A percentile compares a stretch with the other conserved stretches of the same genome.
These are phyloP conservation scores for Araneus ventricosus DNA, from an alignment of 1,140 invertebrate species.

Conservation along the genomic window DNA sequence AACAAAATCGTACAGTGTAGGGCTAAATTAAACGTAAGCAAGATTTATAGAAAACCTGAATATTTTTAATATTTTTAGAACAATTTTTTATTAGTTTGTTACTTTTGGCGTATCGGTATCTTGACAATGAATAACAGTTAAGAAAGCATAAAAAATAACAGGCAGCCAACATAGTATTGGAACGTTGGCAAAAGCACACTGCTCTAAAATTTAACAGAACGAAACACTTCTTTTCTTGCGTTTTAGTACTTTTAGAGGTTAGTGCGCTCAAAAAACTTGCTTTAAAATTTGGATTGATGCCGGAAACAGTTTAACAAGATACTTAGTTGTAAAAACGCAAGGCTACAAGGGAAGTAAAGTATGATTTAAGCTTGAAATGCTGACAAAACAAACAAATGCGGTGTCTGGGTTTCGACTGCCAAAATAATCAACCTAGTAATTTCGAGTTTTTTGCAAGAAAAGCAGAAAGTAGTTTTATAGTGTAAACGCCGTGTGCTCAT, in stretches of 20 bases:
- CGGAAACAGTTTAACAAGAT: constrained; percentile 34
- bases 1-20: no score
- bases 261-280: background rate
- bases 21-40: no score
- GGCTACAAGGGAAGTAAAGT: background rate
- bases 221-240: background rate
- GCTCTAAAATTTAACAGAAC: background rate
- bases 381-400: constrained; percentile 31
- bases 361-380: constrained; percentile 25
- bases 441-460: background rate
- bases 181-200: background rate
- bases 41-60: no score
- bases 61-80: no score
- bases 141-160: background rate
- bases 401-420: background rate
- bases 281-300: constrained; percentile 37
- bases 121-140: no score
- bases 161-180: background rate
- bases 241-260: background rate
- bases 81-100: no score
- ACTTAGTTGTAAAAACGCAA: constrained; percentile 43
- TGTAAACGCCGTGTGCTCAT: background rate
- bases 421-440: background rate
- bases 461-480: background rate
- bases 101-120: no score